Percentiles rank a stretch among this genome's conserved stretches.
Evolutionary conservation across 2,113 vertebrate species (phyloP).

Genomic region (Odobenus rosmarus): DNA sequence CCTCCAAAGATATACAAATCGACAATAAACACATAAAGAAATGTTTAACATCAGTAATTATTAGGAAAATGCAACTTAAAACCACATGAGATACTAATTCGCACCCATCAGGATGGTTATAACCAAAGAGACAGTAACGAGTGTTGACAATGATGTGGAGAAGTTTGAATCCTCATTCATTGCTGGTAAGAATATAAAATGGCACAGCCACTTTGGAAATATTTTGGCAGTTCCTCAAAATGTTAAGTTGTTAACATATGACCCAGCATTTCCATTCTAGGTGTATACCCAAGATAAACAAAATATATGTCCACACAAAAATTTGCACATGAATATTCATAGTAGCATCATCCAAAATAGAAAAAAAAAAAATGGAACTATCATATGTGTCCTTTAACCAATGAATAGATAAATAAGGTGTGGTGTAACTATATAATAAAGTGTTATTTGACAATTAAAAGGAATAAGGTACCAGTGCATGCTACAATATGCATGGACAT

Average conservation of each 20-base stretch:
- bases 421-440: not conserved
- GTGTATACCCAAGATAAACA: not conserved
- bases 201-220: not conserved
- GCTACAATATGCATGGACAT: not conserved
- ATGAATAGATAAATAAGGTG: not conserved
- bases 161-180: not conserved
- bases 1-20: not conserved
- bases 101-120: not conserved
- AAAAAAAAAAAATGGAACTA: not conserved
- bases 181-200: not conserved
- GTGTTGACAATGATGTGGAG: not conserved
- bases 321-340: not conserved
- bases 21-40: not conserved
- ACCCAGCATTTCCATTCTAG: not conserved
- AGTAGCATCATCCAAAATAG: not conserved
- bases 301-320: not conserved
- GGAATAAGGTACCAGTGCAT: not conserved
- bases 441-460: not conserved
- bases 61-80: not conserved
- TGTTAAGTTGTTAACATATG: not conserved
- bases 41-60: not conserved
- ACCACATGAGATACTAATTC: not conserved
- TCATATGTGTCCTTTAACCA: not conserved
- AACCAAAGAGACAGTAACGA: not conserved
- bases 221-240: not conserved